These are phyloP conservation scores for Fregetta grallaria DNA, from an alignment of 2,113 vertebrate genomes.

Conservation along the genomic window DNA sequence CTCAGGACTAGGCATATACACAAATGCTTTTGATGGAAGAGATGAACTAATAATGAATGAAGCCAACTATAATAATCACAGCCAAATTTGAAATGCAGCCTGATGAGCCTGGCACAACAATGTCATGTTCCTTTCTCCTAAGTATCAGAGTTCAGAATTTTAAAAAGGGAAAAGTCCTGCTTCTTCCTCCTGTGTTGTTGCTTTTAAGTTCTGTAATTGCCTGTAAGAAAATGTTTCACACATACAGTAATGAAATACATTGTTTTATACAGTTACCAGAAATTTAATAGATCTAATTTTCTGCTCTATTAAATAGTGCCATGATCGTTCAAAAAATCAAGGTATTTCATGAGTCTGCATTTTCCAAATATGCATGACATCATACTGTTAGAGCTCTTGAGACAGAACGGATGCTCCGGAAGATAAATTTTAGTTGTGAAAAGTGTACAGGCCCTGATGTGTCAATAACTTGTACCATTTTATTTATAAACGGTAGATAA, in stretches of 20 bases:
- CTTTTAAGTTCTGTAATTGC: not conserved
- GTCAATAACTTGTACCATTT: not conserved
- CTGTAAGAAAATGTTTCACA: not conserved
- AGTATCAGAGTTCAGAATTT: not conserved
- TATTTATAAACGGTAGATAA: not conserved
- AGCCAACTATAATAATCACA: not conserved
- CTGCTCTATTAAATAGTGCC: not conserved
- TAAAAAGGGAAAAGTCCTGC: not conserved
- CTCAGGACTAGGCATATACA: not conserved
- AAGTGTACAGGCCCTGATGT: not conserved
- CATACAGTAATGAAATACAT: not conserved
- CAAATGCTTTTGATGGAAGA: not conserved
- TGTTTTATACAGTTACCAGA: not conserved
- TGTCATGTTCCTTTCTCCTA: not conserved
- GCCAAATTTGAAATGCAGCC: not conserved
- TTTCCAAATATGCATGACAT: not conserved
- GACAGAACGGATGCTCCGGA: not conserved
- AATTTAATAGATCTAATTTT: not conserved
- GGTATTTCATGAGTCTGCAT: not conserved
- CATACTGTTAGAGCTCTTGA: not conserved
- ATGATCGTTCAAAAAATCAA: not conserved
- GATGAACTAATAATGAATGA: slow-evolving; percentile 2
- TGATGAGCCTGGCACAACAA: not conserved
- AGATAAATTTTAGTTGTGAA: not conserved
- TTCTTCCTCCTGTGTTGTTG: not conserved